Evolutionary conservation across 1,140 invertebrate genomes (phyloP), one percentile per base, ranked within the genome.

Genomic region (Sitodiplosis mosellana): DNA sequence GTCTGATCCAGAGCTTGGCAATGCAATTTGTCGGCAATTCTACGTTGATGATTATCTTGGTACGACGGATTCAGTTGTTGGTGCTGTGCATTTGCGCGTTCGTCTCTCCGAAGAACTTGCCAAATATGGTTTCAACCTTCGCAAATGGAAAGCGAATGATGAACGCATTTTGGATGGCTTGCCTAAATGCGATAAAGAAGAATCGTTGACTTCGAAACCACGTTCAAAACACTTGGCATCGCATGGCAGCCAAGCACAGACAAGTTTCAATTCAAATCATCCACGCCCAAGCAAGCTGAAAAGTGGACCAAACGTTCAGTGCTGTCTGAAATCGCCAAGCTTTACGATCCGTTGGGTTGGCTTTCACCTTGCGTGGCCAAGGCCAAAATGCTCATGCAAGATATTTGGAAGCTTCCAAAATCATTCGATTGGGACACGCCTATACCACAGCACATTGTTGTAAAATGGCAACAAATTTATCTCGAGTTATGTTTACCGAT

Each of bases 311-410:
- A 60, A 41, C 34, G 59, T 34, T 38, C 7, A 11, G 44, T 61
- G 36, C 45, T 65, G 10, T 64, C 61, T 17, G 52, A 56, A 36
- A 56, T 60, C 17, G 53, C 54, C 6, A 45, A 58, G 50, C 46
- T 64, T 5, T 66, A 58, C 48, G 61, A 66, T 49, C 59, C 60
- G 10, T 34, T 62, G 5, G 65, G 64, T 10, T 59, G 57, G 40
- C 45, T 68, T 3, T 47, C 56, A 5, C 66, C 66, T 7, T 47
- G 60, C 7, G 58, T 59, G 8, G 53, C 69, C 12, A 50, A 42
- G 7, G 57, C 57, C 15, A 67, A 69, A 52, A 54, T 66, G 6
- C 33, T 69, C 2, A 58, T 69, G 18, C 63, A 69, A 56, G 45
- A 54, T n/a, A 21, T 68, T 1, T 65, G 64, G 59, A 46, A 43